Base-by-base conservation (phyloP, 2,888 invertebrate genomes). In the Steinernema scapterisci region DNA sequence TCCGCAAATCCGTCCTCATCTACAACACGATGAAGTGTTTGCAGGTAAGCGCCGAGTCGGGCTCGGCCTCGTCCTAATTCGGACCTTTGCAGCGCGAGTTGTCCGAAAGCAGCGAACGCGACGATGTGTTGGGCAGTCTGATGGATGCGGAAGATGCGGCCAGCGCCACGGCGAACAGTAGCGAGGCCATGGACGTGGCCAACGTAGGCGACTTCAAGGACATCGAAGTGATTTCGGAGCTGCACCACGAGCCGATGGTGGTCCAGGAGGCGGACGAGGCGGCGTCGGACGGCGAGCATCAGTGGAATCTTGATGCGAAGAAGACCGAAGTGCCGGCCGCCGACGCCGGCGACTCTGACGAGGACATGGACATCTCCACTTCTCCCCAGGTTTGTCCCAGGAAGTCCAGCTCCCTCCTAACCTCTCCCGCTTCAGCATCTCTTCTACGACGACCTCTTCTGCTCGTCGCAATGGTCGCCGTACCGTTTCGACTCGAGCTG, bases 1-100 rank as follows among this genome's bases (percentile, higher is more conserved):
- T 71, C 45, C 46, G 71, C 71, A 71, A 71, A 71, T 71, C 71
- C 44, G 71, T 71, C 71, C 71, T 71, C 71, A 71, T 71, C 71
- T 71, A 71, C 71, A 71, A 71, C 71, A 71, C 71, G 71, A 44
- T 71, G 71, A 71, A 71, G 71, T 45, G 45, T 44, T 46, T 71
- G 44, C 71, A 71, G 71, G 71, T 71, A 63, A n/a, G 63, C 63
- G 16, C 2, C 13, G 54, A 38, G 38, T 38, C 9, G 5, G 19
- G 23, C 5, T 21, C 11, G 54, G 21, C 23, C 25, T 2, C 51
- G 23, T 48, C 48, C 25, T 54, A 21, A 19, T 25, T 2, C 16
- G 48, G 25, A 13, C 31, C 63, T 16, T 63, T 63, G 31, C 63
- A 63, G 63, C 63, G 63, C 27, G 63, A 63, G 63, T 63, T 63